These are phyloP conservation scores for Adoxophyes honmai DNA, from an alignment of 1,140 invertebrate species.

Conservation along the genomic window DNA sequence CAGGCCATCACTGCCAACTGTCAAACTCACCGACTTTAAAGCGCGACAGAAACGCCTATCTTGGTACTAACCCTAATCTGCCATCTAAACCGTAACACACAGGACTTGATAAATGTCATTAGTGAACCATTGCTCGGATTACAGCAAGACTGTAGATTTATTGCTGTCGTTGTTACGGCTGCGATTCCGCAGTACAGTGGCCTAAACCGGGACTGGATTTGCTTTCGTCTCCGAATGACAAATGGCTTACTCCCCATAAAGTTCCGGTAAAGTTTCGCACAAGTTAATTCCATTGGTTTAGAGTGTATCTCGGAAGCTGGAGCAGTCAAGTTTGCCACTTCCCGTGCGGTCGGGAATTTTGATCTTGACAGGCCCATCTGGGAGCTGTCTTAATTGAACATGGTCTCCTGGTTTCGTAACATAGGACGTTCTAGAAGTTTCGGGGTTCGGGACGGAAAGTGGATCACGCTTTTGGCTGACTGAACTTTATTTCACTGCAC, in stretches of 20 bases:
- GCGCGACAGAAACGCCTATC: no score
- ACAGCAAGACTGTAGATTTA: conserved; percentile 7
- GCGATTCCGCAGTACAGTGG: not conserved
- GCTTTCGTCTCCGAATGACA: conserved; percentile 31
- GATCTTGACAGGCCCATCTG: not conserved
- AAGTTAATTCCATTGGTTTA: conserved; percentile 31
- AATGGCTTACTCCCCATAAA: conserved; percentile 30
- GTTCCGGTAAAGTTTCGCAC: conserved; percentile 21
- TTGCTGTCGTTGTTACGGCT: conserved; percentile 2
- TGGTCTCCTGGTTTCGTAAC: no score
- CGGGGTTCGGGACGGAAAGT: no score
- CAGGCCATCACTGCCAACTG: no score
- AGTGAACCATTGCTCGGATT: conserved; percentile 11
- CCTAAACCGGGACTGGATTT: conserved; percentile 36
- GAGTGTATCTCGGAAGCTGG: not conserved
- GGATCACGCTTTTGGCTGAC: no score
- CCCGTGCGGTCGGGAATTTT: not conserved
- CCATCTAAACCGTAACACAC: not conserved
- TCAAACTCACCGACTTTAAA: no score
- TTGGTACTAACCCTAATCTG: no score
- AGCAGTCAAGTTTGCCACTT: not conserved
- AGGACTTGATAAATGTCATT: conserved; percentile 15
- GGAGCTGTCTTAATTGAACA: no score
- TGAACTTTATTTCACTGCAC: no score
- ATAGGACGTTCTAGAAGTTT: no score